Conservation (phyloP, 2,113 vertebrate species). For the Sinocyclocheilus maitianheensis region DNA sequence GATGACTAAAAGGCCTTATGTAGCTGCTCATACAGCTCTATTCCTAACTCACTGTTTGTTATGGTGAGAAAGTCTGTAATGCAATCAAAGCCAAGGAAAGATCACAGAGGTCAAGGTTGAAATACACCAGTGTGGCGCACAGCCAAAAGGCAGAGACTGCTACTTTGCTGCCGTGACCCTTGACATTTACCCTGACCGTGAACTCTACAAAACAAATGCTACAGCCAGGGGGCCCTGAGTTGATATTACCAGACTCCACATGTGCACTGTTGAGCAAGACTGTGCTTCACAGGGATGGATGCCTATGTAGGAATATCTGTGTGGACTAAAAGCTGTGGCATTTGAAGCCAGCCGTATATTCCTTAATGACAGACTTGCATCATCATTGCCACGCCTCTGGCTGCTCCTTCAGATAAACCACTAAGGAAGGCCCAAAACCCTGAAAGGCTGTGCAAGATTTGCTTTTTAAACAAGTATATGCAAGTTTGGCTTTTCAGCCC, state of each 20-base stretch:
- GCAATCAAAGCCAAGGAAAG: not conserved
- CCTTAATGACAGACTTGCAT: conserved; percentile 33
- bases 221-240: not conserved
- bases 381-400: conserved; percentile 3
- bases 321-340: not conserved
- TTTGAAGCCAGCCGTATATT: conserved; percentile 13
- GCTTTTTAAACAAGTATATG: conserved; percentile 9
- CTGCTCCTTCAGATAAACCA: conserved; percentile 26
- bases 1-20: not conserved
- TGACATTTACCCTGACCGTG: conserved; percentile 30
- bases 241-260: conserved; percentile 24
- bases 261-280: not conserved
- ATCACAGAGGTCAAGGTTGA: not conserved
- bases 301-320: conserved; percentile 19
- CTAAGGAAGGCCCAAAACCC: conserved; percentile 1
- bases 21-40: not conserved
- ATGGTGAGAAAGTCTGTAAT: conserved; percentile 3
- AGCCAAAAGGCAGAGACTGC: not conserved
- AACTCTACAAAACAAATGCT: conserved; percentile 14
- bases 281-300: not conserved
- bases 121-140: not conserved
- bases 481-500: not conserved
- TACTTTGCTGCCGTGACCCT: conserved; percentile 3
- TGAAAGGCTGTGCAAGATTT: conserved; percentile 13
- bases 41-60: not conserved